Conservation (phyloP, 53 echinoderm and acorn worm genomes). For the Glandiceps talaboti region DNA sequence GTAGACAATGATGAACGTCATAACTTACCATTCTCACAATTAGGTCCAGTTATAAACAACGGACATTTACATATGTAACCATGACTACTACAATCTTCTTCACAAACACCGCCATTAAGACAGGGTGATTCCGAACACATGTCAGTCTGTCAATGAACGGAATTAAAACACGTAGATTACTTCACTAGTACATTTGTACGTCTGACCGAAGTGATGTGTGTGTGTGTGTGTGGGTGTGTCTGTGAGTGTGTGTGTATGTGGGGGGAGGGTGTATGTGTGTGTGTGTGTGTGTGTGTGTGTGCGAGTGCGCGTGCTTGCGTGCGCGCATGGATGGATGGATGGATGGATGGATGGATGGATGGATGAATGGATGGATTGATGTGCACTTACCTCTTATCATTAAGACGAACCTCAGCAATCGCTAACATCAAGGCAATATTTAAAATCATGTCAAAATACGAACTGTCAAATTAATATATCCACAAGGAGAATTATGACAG, state of each 20-base stretch:
- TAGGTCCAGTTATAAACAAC: not conserved
- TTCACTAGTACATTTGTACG: slow-evolving; percentile 1
- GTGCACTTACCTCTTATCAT: too few relatives aligned
- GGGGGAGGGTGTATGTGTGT: too few relatives aligned
- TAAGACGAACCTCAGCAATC: too few relatives aligned
- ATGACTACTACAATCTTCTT: not conserved
- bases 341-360: not conserved
- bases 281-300: not conserved
- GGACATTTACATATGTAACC: not conserved
- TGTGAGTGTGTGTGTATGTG: not conserved
- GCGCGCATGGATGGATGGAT: not conserved
- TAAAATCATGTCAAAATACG: too few relatives aligned
- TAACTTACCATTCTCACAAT: not conserved
- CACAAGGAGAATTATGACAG: too few relatives aligned
- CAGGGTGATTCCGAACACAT: not conserved
- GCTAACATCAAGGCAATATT: too few relatives aligned
- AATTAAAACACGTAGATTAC: too few relatives aligned
- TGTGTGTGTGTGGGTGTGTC: not conserved
- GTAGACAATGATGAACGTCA: too few relatives aligned
- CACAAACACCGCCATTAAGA: not conserved
- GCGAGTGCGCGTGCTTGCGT: not conserved
- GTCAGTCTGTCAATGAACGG: too few relatives aligned
- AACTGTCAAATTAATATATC: too few relatives aligned
- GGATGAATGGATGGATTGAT: not conserved
- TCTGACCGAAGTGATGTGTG: too few relatives aligned